Base-by-base conservation (phyloP, 2,113 vertebrate genomes). In the Hemibagrus wyckioides region DNA sequence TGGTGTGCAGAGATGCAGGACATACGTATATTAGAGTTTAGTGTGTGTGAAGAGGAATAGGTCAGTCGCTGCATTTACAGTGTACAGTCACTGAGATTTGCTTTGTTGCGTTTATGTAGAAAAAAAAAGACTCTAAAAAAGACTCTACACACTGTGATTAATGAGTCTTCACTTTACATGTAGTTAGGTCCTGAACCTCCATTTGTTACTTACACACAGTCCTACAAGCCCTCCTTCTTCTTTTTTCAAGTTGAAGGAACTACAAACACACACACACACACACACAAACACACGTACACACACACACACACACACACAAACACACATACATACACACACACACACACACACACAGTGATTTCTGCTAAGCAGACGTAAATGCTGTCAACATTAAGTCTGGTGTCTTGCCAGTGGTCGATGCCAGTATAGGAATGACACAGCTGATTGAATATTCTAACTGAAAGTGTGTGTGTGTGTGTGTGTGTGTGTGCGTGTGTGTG, bases 361-460 rank as follows among this genome's bases (percentile, higher is more conserved):
- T 57, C 50, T 50, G 7, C 19, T 77, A 67, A 84, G 81, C 44
- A 54, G 69, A 33, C 59, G 7, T 87, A 52, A 87, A 83, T 41
- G 36, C 63, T 59, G 36, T 85, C 71, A 76, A 67, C 69, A 54
- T 30, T 23, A 69, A 41, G 17, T 52, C 73, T 57, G 59, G 59
- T 63, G 82, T 39, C 21, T 67, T 84, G 82, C 81, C 86, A 87
- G 44, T 83, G 82, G 33, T 87, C 86, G 73, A 87, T 87, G 57
- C 44, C 21, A 54, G 83, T 82, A 83, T 80, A 48, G 57, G 61
- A 84, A 48, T 87, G 81, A 79, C 81, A 84, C 71, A 87, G 54
- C 81, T 87, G 86, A 88, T 84, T 76, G 82, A 84, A 83, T 77
- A 48, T 41, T 77, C 73, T 56, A 61, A 84, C 86, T 80, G 59